Evolutionary conservation across 92 coral and sea anemone species (phyloP), one percentile per base, ranked within the genome.

Genomic region (Ricordea florida): DNA sequence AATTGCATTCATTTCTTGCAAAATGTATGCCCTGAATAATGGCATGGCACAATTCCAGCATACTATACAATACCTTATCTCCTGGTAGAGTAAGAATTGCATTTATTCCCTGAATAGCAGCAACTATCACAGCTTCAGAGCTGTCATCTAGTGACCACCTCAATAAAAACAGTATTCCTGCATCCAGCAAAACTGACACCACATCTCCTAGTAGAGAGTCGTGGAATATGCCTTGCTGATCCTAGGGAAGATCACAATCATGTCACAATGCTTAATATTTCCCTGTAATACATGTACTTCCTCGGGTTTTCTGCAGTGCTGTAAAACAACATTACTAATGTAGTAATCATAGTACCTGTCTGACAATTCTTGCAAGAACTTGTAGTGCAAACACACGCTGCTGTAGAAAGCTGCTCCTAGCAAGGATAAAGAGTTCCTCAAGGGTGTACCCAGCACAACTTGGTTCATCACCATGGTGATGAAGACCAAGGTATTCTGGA

Each of bases 381-480:
- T 92, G 93, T 47, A 96, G 59, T 20, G 97, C 99, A 36, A 96
- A 79, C 67, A 96, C 92, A 16, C 99, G 91, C 83, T 96, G 99
- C 53, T 92, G 99, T 41, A 92, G 64, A 62, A 96, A 92, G 57
- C 85, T 96, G 82, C 99, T 96, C 78, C 99, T 88, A 21, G 99
- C 86, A 24, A 96, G 72, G 35, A 96, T 34, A 50, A 86, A 89
- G 33, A 96, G 64, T 59, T 96, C 99, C 53, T 96, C 99, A 1
- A 96, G 88, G 6, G 93, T 88, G 50, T 96, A 96, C 16, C 99
- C 99, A 0, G 99, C 89, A 47, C 93, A 76, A 31, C 74, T 89
- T 8, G 99, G 96, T 22, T 96, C 96, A 11, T 92, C 60, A 4
- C 99, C 94, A 83, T 96, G 99, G 85, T 96, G 99, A 89, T 96